Conservation (phyloP, 2,113 vertebrate species). For the Grantiella picta region DNA sequence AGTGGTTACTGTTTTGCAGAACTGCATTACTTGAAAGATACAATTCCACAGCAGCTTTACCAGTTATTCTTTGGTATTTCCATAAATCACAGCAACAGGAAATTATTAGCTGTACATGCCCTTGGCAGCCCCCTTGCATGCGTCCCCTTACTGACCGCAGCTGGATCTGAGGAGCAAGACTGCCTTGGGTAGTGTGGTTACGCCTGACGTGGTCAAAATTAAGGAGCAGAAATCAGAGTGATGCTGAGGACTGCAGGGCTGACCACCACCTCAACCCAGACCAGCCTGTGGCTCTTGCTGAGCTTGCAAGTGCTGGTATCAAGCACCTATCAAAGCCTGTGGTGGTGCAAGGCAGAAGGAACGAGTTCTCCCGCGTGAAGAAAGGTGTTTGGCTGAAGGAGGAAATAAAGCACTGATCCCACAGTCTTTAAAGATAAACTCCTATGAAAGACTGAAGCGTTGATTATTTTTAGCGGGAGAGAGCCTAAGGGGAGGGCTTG, state of each 20-base stretch:
- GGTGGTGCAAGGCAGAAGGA: neutral
- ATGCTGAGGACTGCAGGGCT: neutral
- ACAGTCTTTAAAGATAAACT: constrained; percentile 2
- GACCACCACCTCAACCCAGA: neutral
- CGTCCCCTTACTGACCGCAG: neutral
- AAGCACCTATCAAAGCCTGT: neutral
- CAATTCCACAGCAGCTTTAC: neutral
- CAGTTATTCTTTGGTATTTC: neutral
- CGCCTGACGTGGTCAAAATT: neutral
- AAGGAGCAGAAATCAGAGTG: neutral
- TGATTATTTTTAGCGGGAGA: constrained; percentile 22
- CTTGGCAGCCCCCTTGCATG: neutral
- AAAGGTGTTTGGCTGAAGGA: neutral
- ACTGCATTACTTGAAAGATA: neutral
- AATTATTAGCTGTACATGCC: neutral
- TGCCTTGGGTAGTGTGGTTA: neutral
- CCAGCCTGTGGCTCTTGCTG: accelerated
- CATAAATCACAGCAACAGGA: neutral
- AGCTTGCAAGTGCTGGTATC: neutral
- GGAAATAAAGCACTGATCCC: neutral
- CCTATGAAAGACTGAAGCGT: neutral
- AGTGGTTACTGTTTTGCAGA: neutral
- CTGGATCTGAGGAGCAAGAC: neutral
- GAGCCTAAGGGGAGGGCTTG: neutral
- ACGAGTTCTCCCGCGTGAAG: neutral